phyloP scores from a whole-genome alignment of 2,888 invertebrate species.

The Mesorhabditis belari region DNA sequence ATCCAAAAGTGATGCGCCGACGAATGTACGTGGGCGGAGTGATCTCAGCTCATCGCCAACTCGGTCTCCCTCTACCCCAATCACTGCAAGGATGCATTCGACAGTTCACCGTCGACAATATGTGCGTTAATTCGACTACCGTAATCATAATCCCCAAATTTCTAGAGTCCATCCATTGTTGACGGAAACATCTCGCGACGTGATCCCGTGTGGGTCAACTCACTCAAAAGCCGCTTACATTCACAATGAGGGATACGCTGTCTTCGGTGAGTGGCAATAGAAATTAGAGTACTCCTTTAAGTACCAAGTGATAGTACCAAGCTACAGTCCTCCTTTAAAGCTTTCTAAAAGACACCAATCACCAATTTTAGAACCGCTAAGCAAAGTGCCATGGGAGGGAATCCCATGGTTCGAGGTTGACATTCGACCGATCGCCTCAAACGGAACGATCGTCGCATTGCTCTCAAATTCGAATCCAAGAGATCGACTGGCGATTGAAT shows the following conservation, averaged over 20 bases:
- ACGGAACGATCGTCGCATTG: slow-evolving; percentile 21
- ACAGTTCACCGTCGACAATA: slow-evolving; percentile 19
- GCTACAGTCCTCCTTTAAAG: not conserved
- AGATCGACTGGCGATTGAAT: not conserved
- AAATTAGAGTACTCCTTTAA: not conserved
- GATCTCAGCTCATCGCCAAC: slow-evolving; percentile 42
- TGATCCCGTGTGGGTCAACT: slow-evolving; percentile 33
- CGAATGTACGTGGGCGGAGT: slow-evolving; percentile 50
- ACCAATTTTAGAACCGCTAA: not conserved
- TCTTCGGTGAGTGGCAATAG: slow-evolving; percentile 24
- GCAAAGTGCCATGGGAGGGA: slow-evolving; percentile 1
- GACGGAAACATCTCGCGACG: slow-evolving; percentile 21
- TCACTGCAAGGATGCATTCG: slow-evolving; percentile 43
- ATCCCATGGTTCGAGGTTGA: slow-evolving; percentile 11
- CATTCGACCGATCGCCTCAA: slow-evolving; percentile 11
- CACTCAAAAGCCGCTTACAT: slow-evolving; percentile 30
- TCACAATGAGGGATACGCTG: slow-evolving; percentile 43
- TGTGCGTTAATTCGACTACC: not conserved
- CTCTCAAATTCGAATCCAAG: slow-evolving; percentile 15
- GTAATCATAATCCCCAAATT: not conserved
- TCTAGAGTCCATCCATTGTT: slow-evolving; percentile 2
- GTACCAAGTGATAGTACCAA: not conserved
- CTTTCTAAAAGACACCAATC: not conserved
- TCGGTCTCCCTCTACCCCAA: slow-evolving; percentile 28
- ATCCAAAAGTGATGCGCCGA: slow-evolving; percentile 47